A percentile compares a stretch with the other conserved stretches of the same genome.
Evolutionary conservation across 2,797 vertebrate species (phyloP).

Genomic region (Sarcoramphus papa): DNA sequence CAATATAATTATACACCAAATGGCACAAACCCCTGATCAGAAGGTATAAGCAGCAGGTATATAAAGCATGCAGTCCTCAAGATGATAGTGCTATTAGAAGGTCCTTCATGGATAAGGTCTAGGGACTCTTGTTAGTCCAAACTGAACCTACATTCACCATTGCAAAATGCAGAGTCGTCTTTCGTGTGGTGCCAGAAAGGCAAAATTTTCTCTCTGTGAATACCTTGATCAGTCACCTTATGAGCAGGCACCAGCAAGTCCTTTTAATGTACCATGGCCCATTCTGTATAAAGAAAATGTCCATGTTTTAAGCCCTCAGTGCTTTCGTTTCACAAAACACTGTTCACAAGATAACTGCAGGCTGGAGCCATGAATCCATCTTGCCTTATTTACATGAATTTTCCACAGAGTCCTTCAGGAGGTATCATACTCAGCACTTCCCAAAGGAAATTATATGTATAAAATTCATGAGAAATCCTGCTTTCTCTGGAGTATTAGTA

Average conservation of each 20-base stretch:
- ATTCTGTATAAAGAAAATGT: not conserved
- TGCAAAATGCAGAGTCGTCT: not conserved
- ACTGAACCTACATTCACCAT: not conserved
- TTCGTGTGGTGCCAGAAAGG: fast-evolving
- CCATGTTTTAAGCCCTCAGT: not conserved
- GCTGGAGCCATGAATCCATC: conserved; percentile 43
- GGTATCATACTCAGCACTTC: conserved; percentile 26
- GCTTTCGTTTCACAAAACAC: not conserved
- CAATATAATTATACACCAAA: not conserved
- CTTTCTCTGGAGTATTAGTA: conserved; percentile 44
- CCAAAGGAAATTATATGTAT: conserved; percentile 55
- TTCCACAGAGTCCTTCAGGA: conserved; percentile 51
- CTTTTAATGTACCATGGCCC: not conserved
- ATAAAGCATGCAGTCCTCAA: not conserved
- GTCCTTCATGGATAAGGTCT: not conserved
- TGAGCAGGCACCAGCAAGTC: not conserved
- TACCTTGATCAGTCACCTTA: not conserved
- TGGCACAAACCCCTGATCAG: not conserved
- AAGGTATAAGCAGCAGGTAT: not conserved
- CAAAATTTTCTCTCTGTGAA: not conserved
- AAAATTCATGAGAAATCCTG: conserved; percentile 53
- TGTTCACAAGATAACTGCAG: not conserved
- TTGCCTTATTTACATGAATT: conserved; percentile 57
- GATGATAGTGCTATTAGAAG: not conserved
- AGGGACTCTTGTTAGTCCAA: not conserved